phyloP scores from a whole-genome alignment of 2,888 invertebrate genomes.

The Hipparchia sbordonii region DNA sequence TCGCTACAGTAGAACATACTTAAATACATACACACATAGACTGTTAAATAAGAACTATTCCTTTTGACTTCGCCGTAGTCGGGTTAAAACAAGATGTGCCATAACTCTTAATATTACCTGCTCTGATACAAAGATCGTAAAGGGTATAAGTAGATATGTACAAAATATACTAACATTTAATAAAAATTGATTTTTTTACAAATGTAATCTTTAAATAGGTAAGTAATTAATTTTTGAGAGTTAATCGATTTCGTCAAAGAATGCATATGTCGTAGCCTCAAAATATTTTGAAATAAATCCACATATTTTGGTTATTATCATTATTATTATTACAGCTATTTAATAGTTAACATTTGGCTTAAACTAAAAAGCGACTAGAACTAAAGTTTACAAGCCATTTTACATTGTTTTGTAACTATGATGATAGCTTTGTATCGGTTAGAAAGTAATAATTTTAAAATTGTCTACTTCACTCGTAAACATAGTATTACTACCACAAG shows the following conservation, averaged over 20 bases:
- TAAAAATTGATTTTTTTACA: not conserved
- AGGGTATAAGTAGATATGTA: not conserved
- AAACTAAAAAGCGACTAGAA: constrained; percentile 76
- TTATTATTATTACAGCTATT: constrained; percentile 21
- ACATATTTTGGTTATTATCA: constrained; percentile 25
- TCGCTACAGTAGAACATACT: no score
- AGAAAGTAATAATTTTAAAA: constrained; percentile 28
- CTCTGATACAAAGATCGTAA: not conserved
- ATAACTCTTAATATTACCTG: not conserved
- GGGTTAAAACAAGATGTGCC: not conserved
- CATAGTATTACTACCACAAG: no score
- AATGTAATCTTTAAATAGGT: no score
- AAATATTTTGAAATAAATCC: constrained; percentile 34
- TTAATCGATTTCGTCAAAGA: not conserved
- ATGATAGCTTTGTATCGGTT: constrained; percentile 14
- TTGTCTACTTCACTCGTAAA: not conserved
- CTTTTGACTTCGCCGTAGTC: no score
- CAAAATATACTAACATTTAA: constrained; percentile 1
- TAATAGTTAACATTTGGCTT: constrained; percentile 50
- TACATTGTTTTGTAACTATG: constrained; percentile 70
- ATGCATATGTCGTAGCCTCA: constrained; percentile 31
- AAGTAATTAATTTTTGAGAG: no score
- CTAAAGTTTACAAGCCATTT: constrained; percentile 72
- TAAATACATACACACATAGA: no score
- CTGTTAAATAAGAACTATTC: no score